Conservation (phyloP, 2,888 invertebrate species). For the Liposcelis brunnea region DNA sequence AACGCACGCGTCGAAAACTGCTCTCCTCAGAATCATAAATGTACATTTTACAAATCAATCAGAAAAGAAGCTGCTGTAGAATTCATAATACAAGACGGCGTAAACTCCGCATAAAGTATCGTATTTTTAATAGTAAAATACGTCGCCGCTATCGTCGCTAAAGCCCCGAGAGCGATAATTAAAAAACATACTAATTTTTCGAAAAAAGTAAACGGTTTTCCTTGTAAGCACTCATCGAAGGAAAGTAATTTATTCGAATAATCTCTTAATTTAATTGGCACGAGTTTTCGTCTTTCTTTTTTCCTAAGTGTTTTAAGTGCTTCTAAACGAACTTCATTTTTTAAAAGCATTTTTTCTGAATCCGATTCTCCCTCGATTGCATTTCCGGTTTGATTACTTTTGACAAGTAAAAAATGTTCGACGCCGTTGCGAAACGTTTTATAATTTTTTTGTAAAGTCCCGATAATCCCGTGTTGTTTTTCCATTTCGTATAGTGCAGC, state of each 20-base stretch:
- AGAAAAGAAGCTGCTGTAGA: constrained; percentile 25
- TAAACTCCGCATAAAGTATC: constrained; percentile 42
- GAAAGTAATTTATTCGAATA: constrained; percentile 24
- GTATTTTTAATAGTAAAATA: constrained; percentile 52
- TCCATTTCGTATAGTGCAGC: too few relatives aligned
- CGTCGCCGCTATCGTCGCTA: constrained; percentile 48
- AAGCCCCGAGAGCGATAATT: constrained; percentile 37
- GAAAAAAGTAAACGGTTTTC: too few relatives aligned
- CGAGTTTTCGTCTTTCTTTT: constrained; percentile 19
- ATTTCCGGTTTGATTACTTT: too few relatives aligned
- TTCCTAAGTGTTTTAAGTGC: constrained; percentile 22
- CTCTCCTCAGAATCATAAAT: too few relatives aligned
- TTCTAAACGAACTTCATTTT: constrained; percentile 14
- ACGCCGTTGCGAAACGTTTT: too few relatives aligned
- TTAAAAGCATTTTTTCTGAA: too few relatives aligned
- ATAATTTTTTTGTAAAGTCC: too few relatives aligned
- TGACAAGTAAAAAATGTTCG: too few relatives aligned
- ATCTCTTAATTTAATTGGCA: constrained; percentile 22
- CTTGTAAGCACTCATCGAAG: too few relatives aligned
- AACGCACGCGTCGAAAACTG: too few relatives aligned
- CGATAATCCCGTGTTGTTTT: too few relatives aligned
- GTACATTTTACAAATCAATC: neutral
- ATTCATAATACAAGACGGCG: constrained; percentile 56
- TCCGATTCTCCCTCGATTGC: too few relatives aligned
- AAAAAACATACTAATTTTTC: constrained; percentile 25